A percentile compares a stretch with the other conserved stretches of the same genome.
Conservation (phyloP, 2,888 invertebrate species). For the Polyommatus iphigenia region DNA sequence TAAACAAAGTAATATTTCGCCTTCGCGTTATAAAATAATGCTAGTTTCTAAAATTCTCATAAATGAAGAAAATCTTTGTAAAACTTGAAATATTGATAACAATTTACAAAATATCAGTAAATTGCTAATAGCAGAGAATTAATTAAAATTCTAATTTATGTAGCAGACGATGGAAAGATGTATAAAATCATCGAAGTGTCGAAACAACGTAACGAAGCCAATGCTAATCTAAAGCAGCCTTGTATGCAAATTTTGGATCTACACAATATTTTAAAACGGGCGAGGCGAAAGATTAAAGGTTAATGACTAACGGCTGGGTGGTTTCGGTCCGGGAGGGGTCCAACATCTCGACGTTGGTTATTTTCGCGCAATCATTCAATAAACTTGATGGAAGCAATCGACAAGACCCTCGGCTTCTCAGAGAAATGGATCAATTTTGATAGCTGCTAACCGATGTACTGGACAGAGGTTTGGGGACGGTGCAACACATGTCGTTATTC, state of each 20-base stretch:
- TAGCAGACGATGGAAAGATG: background rate
- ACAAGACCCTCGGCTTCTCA: conserved; percentile 72
- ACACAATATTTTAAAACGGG: conserved; percentile 39
- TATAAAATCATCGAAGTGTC: background rate
- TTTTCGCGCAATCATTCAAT: conserved; percentile 80
- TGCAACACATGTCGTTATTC: background rate
- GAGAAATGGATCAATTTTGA: conserved; percentile 69
- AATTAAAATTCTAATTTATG: background rate
- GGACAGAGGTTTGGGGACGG: background rate
- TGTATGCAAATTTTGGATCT: conserved; percentile 40
- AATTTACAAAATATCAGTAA: background rate
- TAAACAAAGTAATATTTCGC: background rate
- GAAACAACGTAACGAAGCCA: background rate
- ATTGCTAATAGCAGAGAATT: background rate
- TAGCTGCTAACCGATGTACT: conserved; percentile 37
- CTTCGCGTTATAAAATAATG: background rate
- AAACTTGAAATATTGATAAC: background rate
- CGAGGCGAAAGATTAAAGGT: conserved; percentile 54
- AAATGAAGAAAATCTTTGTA: background rate
- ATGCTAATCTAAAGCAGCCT: conserved; percentile 32
- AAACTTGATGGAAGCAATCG: conserved; percentile 74
- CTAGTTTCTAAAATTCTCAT: background rate
- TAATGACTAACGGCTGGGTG: conserved; percentile 62
- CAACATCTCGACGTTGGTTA: conserved; percentile 62
- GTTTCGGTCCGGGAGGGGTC: conserved; percentile 60